Evolutionary conservation across 1,140 invertebrate genomes (phyloP).

Genomic region (Mylabris phalerata): DNA sequence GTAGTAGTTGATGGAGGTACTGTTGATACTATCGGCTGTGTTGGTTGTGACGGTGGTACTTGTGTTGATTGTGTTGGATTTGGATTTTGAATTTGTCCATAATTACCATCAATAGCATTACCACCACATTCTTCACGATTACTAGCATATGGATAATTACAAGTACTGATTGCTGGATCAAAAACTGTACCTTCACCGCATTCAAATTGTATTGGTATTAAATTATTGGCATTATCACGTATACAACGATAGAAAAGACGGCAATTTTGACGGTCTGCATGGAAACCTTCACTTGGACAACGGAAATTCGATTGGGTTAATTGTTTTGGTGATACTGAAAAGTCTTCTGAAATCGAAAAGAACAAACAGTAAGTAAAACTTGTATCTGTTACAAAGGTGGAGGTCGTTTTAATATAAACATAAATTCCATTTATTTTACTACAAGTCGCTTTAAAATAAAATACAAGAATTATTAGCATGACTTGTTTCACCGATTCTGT

Average conservation of each 20-base stretch:
- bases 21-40: background rate
- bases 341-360: too few species aligned
- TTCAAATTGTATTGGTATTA: slow-evolving; percentile 52
- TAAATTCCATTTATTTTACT: too few species aligned
- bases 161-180: slow-evolving; percentile 56
- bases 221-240: slow-evolving; percentile 13
- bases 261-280: slow-evolving; percentile 32
- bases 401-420: too few species aligned
- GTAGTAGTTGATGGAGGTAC: slow-evolving; percentile 1
- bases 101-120: slow-evolving; percentile 25
- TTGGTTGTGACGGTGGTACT: background rate
- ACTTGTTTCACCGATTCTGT: too few species aligned
- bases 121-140: slow-evolving; percentile 41
- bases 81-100: slow-evolving; percentile 10
- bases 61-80: background rate
- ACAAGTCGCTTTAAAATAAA: too few species aligned
- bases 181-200: slow-evolving; percentile 65
- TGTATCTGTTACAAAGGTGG: too few species aligned
- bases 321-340: background rate
- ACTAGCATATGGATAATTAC: slow-evolving; percentile 58
- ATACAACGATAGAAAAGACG: slow-evolving; percentile 34
- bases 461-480: too few species aligned
- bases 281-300: slow-evolving; percentile 33
- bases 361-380: too few species aligned
- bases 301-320: background rate